These are phyloP conservation scores for Engraulis encrasicolus DNA, from an alignment of 2,113 vertebrate species.

Conservation along the genomic window DNA sequence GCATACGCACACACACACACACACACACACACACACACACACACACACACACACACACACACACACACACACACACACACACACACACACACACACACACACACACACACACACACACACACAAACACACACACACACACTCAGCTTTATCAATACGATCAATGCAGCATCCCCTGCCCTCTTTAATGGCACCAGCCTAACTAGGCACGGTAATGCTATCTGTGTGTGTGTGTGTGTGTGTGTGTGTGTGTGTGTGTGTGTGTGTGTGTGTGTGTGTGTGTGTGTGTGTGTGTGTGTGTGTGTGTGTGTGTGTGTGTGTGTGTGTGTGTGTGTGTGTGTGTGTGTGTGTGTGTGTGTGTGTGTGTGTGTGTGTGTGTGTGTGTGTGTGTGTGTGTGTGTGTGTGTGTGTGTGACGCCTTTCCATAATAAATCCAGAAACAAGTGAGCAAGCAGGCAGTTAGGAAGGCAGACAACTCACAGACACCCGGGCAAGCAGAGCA, in stretches of 20 bases:
- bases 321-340: conserved; percentile 69
- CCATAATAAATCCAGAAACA: conserved; percentile 39
- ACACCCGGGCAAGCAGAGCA: neutral
- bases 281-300: conserved; percentile 69
- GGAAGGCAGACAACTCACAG: neutral
- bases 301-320: conserved; percentile 73
- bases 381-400: conserved; percentile 72
- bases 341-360: conserved; percentile 73
- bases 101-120: too few relatives aligned
- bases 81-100: too few relatives aligned
- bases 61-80: too few relatives aligned
- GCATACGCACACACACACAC: too few relatives aligned
- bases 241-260: conserved; percentile 75
- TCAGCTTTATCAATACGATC: conserved; percentile 66
- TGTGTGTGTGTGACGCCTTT: conserved; percentile 67
- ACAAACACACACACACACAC: too few relatives aligned
- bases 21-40: too few relatives aligned
- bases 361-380: conserved; percentile 73
- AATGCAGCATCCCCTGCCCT: conserved; percentile 91
- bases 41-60: too few relatives aligned
- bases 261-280: conserved; percentile 75
- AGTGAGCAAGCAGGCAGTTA: neutral
- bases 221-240: conserved; percentile 74
- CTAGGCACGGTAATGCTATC: conserved; percentile 94
- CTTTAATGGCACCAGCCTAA: conserved; percentile 93